Conservation (phyloP, 1,140 invertebrate genomes). For the Octopus sinensis region DNA sequence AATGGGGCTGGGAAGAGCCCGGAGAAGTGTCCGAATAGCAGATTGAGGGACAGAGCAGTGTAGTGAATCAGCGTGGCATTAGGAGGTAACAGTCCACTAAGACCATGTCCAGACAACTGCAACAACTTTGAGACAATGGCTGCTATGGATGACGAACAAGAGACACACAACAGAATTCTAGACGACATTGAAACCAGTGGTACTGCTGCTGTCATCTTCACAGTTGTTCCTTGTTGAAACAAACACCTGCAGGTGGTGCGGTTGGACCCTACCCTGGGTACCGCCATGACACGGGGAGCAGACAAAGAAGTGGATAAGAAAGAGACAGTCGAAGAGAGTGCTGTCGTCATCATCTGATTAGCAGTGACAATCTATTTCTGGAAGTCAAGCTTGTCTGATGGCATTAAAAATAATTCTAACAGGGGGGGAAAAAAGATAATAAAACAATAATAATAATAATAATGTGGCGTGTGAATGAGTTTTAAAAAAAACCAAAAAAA, state of each 20-base stretch:
- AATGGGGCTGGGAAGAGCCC: slow-evolving; percentile 49
- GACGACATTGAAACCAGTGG: too few species aligned
- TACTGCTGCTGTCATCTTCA: too few species aligned
- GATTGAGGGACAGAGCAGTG: slow-evolving; percentile 30
- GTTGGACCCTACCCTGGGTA: background rate
- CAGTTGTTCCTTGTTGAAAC: too few species aligned
- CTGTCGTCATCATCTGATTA: background rate
- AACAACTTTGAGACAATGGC: too few species aligned
- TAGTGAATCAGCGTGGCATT: slow-evolving; percentile 15
- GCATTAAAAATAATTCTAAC: background rate
- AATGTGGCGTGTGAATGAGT: slow-evolving; percentile 14
- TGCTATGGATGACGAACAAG: too few species aligned
- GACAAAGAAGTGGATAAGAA: slow-evolving; percentile 8
- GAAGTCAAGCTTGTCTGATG: background rate
- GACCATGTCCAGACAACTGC: too few species aligned
- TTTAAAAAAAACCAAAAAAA: slow-evolving; percentile 37
- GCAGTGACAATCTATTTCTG: background rate
- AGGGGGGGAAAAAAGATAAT: background rate
- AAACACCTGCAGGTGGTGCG: too few species aligned
- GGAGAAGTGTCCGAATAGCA: slow-evolving; percentile 46
- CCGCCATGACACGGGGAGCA: background rate
- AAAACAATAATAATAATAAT: slow-evolving; percentile 3
- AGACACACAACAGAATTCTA: too few species aligned
- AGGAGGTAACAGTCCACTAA: too few species aligned
- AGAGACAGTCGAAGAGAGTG: slow-evolving; percentile 2